Evolutionary conservation across 1,140 invertebrate genomes (phyloP).

Genomic region (Atta texana): DNA sequence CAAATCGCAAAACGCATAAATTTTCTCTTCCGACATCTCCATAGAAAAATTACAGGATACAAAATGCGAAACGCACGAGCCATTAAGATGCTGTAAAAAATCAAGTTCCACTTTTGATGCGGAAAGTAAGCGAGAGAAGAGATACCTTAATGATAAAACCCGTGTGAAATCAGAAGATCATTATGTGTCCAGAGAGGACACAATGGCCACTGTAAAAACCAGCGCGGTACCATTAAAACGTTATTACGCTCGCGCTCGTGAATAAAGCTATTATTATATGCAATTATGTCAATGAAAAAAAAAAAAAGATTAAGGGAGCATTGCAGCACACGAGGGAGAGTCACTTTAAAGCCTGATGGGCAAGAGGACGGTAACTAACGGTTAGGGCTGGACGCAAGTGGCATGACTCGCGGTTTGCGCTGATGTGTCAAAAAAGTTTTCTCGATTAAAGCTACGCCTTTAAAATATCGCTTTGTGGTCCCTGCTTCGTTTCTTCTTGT

Average conservation of each 20-base stretch:
- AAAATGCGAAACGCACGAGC: background rate
- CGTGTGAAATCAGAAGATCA: conserved; percentile 64
- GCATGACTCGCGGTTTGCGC: conserved; percentile 69
- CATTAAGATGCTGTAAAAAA: conserved; percentile 37
- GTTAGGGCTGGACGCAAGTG: conserved; percentile 36
- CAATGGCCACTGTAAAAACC: conserved; percentile 63
- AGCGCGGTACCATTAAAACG: conserved; percentile 68
- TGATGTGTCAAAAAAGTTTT: conserved; percentile 65
- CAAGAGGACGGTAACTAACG: conserved; percentile 42
- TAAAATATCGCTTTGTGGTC: background rate
- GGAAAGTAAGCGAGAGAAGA: conserved; percentile 34
- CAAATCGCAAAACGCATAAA: background rate
- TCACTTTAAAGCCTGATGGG: conserved; percentile 45
- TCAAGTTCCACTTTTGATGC: conserved; percentile 39
- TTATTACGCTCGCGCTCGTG: conserved; percentile 73
- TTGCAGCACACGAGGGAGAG: conserved; percentile 12
- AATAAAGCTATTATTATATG: conserved; percentile 73
- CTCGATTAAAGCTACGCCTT: conserved; percentile 61
- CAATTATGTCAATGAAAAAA: conserved; percentile 65
- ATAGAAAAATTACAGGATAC: conserved; percentile 14
- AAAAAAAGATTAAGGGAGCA: conserved; percentile 62
- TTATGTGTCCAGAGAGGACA: conserved; percentile 49
- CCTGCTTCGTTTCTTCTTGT: conserved; percentile 37
- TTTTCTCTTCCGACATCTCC: conserved; percentile 13
- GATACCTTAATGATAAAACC: conserved; percentile 66